Conservation (phyloP, 2,797 vertebrate genomes). For the Diplodus sargus region DNA sequence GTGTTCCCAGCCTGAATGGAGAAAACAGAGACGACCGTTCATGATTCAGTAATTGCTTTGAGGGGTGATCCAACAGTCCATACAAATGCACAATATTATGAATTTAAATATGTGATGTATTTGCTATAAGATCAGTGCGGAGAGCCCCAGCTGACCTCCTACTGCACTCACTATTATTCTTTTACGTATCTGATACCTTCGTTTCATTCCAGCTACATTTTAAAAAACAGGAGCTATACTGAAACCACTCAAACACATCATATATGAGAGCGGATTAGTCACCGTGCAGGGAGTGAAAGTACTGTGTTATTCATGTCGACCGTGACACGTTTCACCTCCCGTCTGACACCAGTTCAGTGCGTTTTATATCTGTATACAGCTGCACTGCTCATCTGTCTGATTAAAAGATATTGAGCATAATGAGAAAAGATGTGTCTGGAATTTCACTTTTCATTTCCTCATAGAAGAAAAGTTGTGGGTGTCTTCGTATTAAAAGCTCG, state of each 20-base stretch:
- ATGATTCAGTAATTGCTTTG: slow-evolving; percentile 3
- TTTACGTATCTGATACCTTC: background rate
- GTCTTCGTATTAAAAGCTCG: too few species aligned
- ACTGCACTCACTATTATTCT: slow-evolving; percentile 9
- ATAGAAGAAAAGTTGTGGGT: too few species aligned
- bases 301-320: background rate
- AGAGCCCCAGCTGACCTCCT: background rate
- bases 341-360: background rate
- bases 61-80: background rate
- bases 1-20: slow-evolving; percentile 15
- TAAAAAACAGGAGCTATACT: background rate
- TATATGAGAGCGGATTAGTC: background rate
- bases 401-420: too few species aligned
- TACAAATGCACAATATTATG: background rate
- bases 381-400: too few species aligned
- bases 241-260: background rate
- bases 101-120: background rate
- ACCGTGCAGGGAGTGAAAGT: background rate
- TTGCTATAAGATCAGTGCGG: background rate
- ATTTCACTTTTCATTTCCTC: too few species aligned
- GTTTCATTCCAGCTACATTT: background rate
- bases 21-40: slow-evolving; percentile 6
- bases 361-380: background rate
- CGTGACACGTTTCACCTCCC: background rate
- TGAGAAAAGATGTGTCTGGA: too few species aligned